Evolutionary conservation across 2,888 invertebrate species (phyloP), one percentile per base, ranked within the genome.

Genomic region (Tetranychus truncatus): DNA sequence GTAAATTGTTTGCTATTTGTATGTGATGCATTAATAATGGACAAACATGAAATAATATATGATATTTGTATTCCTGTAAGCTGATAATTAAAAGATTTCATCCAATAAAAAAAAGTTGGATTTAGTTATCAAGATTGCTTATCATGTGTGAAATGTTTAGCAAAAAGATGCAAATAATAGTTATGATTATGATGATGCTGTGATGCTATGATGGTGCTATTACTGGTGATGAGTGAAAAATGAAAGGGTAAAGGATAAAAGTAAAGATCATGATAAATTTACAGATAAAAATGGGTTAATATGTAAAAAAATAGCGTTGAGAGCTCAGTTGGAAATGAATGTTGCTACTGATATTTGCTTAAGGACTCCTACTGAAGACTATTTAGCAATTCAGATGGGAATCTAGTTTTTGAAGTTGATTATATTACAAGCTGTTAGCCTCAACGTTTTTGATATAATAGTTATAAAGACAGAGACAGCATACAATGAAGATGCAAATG

Each of bases 241-340:
- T 9, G 55, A 55, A 55, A 55, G 55, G 55, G 55, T 3, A 55
- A 55, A 55, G 55, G 55, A 55, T 55, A 15, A 55, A 15, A 55
- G 55, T 55, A 55, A 55, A 55, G 55, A 55, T 55, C 6, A 55
- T 55, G 55, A 55, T 55, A 55, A 55, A 55, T 55, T 55, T 55
- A 55, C 55, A 15, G 15, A 55, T 55, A 55, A 15, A 55, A 55
- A 55, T 15, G 55, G 55, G 15, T 9, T 55, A 55, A 55, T 55
- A 15, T 15, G 55, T 55, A 55, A 55, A 55, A 55, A 55, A 55
- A 15, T 55, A 15, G 11, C 2, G 55, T 55, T 55, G 55, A 55
- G 55, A 55, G 55, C 55, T 55, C 55, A 55, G 55, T 55, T 55
- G 55, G 55, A 55, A 55, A 55, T 55, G 55, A 55, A 55, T 55